Evolutionary conservation across 2,113 vertebrate species (phyloP), one percentile per base, ranked within the genome.

Genomic region (Pachycephala philippinensis): DNA sequence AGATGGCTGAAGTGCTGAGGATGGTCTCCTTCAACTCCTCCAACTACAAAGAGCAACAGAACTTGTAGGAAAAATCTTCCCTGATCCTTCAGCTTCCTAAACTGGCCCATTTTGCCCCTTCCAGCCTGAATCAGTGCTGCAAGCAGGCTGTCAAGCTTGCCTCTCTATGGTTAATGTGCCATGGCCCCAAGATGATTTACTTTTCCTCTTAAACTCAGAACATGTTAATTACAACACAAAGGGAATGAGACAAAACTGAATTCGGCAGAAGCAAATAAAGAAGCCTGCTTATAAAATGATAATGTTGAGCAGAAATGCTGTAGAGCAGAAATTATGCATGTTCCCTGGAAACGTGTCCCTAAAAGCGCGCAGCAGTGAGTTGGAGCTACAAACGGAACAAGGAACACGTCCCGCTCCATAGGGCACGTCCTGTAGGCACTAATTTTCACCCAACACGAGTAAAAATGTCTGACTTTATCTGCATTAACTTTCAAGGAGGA

Each of bases 231-330:
- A 86, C 63, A 90, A 87, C 52, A 77, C 52, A 74, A 75, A 91
- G 79, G 44, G 74, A 96, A 93, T 3, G 59, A 95, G 65, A 94
- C 31, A 47, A 91, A 95, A 93, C 60, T 8, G n/a, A 92, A 54
- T 3, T 4, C n/a, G 33, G 54, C 54, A 84, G 95, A 96, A 89
- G 61, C 71, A 95, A 97, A 92, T 72, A 94, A 90, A 87, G 87
- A 74, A 71, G 57, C 30, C 60, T 83, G 85, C 87, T 91, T 90
- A 59, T 77, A 77, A 93, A 95, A 92, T 57, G 47, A 64, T 61
- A 64, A 92, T 45, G 44, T 22, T 68, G 82, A 91, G 59, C 69
- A 87, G 87, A 89, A 88, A 61, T 33, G 52, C 71, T 50, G 71
- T 21, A 57, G 54, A 94, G 83, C 50, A 95, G 94, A 92, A 97